Base-by-base conservation (phyloP, 2,797 vertebrate species). In the Pangasius larnaudii region DNA sequence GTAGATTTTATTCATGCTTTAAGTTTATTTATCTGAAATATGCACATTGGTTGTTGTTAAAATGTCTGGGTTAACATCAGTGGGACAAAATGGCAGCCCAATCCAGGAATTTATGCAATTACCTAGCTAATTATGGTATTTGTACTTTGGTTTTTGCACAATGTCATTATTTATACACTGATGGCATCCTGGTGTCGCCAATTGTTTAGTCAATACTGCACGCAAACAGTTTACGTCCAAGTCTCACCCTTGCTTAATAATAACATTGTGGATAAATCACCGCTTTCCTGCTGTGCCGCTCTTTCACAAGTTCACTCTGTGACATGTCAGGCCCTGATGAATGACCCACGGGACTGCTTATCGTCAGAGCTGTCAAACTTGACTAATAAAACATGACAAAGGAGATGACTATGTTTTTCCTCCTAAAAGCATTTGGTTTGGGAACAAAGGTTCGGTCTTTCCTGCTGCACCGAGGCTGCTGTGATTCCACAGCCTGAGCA, bases 391-490 rank as follows among this genome's bases (percentile, higher is more conserved):
- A 91, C 85, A 91, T 72, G 86, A 92, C 90, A 90, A 91, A 86
- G 83, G 86, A 93, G 91, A 92, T 93, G 93, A 93, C 87, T 87
- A 85, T 90, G 92, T 94, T 92, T 95, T 95, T 94, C 93, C 94
- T 84, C 95, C 91, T 90, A 67, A 86, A 85, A 72, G 80, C 80
- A 92, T 91, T 79, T 82, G 51, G 86, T 85, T 86, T 69, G 85
- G 89, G 93, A 92, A 92, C 91, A 95, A 89, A 93, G 90, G 81
- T 89, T 85, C 1, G 83, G 85, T 87, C 72, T 89, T 95, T 95
- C 93, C 94, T 94, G 91, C 93, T 88, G 84, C 46, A 92, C 90
- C 77, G 87, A 86, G 91, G 49, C 88, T 67, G 67, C 24, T 19
- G 56, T 86, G 88, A 89, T 92, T 91, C 92, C 86, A 71, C 39